These are phyloP conservation scores for Myathropa florea DNA, from an alignment of 2,888 invertebrate species.

Conservation along the genomic window DNA sequence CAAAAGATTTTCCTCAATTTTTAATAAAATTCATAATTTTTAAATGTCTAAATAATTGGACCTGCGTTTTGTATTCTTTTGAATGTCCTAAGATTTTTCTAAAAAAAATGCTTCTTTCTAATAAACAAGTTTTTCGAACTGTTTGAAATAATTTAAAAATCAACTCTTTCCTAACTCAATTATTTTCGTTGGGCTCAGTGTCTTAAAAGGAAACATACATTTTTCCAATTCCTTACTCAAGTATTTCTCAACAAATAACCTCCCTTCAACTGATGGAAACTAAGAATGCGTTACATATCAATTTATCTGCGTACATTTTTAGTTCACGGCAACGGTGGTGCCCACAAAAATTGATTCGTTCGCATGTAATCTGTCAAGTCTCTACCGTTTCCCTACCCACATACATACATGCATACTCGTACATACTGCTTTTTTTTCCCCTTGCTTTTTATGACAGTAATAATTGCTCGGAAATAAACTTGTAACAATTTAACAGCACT, in stretches of 20 bases:
- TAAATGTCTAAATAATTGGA: too few relatives aligned
- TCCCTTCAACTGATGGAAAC: not conserved
- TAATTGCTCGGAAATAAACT: conserved; percentile 67
- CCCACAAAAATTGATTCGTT: conserved; percentile 66
- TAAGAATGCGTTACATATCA: conserved; percentile 52
- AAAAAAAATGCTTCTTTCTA: too few relatives aligned
- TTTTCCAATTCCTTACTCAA: not conserved
- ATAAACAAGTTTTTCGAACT: too few relatives aligned
- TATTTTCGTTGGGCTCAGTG: too few relatives aligned
- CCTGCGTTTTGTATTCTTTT: too few relatives aligned
- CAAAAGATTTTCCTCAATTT: not conserved
- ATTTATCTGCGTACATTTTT: conserved; percentile 61
- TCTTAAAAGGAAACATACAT: too few relatives aligned
- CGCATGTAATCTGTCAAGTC: conserved; percentile 68
- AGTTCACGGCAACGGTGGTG: conserved; percentile 32
- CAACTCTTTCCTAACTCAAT: too few relatives aligned
- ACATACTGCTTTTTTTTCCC: not conserved
- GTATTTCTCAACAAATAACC: not conserved
- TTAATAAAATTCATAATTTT: too few relatives aligned
- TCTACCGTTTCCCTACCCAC: conserved; percentile 25
- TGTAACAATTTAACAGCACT: conserved; percentile 70
- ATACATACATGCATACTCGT: conserved; percentile 8
- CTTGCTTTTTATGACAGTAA: conserved; percentile 24
- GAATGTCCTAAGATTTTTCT: too few relatives aligned
- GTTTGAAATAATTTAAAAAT: too few relatives aligned